Evolutionary conservation across 1,140 invertebrate genomes (phyloP), one percentile per base, ranked within the genome.

Genomic region (Alviniconcha marisindica): DNA sequence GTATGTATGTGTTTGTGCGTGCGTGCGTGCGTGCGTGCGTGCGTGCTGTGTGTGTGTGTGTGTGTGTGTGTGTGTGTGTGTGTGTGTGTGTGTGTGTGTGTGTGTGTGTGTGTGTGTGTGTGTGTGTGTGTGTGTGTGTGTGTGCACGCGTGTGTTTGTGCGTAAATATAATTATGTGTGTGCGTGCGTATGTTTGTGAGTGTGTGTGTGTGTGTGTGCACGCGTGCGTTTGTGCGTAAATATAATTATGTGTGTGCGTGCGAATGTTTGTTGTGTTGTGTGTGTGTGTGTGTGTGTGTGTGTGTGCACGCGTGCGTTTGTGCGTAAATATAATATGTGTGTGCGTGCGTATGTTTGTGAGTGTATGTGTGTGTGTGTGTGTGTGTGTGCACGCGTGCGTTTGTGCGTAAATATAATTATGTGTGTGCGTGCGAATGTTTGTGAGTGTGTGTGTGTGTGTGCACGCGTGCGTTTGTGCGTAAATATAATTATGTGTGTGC

Each of bases 31-130:
- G 38, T 42, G 38, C 31, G 71, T 42, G 71, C 42, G 71, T 42
- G 71, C 28, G 63, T 33, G 63, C 10, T 66, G 28, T 66, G 63
- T 56, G 44, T 77, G 51, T 77, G 12, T 77, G 44, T 54, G 76
- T 56, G 44, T 54, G 76, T 77, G 76, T 56, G 44, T 77, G 2
- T 77, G 48, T 54, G 51, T 77, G 76, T 15, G n/a, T 44, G 76
- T 44, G 71, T 74, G 71, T 42, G 71, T 42, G 42, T 28, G n/a
- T 42, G 71, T 48, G 71, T 21, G 42, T 66, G 4, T 4, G 28
- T 66, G 28, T 66, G 48, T 28, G 44, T 54, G 76, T 77, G 42
- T 54, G 48, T 54, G 28, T 44, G 31, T 51, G 5, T 51, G 48
- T 18, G 40, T 51, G 48, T 77, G 14, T 51, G 44, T n/a, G 2